phyloP scores from a whole-genome alignment of 2,888 invertebrate species.

The Automeris io region DNA sequence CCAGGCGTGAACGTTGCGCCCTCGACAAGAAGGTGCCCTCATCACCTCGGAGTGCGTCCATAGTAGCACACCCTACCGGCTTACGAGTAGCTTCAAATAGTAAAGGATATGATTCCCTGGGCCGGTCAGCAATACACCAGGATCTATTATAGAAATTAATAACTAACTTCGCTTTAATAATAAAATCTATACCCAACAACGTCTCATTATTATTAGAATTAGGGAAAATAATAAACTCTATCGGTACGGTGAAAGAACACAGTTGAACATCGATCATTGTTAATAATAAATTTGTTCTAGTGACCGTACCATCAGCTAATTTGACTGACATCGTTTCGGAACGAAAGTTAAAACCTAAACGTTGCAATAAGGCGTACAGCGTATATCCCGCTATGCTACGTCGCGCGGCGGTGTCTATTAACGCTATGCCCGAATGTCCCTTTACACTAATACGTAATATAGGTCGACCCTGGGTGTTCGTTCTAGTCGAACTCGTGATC shows the following conservation, averaged over 20 bases:
- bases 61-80: neutral
- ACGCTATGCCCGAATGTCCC: neutral
- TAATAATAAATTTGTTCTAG: too few relatives aligned
- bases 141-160: neutral
- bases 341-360: neutral
- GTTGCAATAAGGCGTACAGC: neutral
- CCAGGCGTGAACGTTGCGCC: neutral
- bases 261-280: neutral
- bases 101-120: neutral
- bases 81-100: neutral
- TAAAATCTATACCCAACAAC: neutral
- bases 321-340: neutral
- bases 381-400: neutral
- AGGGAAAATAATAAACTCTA: neutral
- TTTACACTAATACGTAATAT: slow-evolving; percentile 2
- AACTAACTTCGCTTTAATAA: neutral
- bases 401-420: neutral
- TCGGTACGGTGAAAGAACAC: neutral
- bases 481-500: too few relatives aligned
- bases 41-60: neutral
- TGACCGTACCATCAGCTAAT: slow-evolving; percentile 1
- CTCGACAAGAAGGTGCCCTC: neutral
- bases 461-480: neutral
- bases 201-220: neutral
- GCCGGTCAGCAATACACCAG: slow-evolving; percentile 1